phyloP scores from a whole-genome alignment of 2,888 invertebrate species.

The Pseudanteris insignis region DNA sequence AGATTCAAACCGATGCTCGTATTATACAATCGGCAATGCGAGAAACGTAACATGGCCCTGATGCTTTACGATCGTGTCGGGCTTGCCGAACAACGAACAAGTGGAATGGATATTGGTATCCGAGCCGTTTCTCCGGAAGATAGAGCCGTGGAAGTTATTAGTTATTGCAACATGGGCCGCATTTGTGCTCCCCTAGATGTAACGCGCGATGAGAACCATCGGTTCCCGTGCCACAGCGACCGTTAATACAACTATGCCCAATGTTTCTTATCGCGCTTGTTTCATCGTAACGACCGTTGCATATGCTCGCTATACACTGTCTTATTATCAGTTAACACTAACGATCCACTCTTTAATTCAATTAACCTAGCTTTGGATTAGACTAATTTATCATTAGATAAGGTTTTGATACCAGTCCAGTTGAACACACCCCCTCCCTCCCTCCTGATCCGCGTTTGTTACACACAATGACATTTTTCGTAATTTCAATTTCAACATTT shows the following conservation, averaged over 20 bases:
- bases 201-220: constrained; percentile 28
- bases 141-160: constrained; percentile 38
- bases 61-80: constrained; percentile 32
- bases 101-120: constrained; percentile 21
- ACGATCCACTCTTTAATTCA: constrained; percentile 38
- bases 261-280: constrained; percentile 23
- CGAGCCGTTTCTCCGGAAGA: constrained; percentile 33
- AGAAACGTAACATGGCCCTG: constrained; percentile 21
- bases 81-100: constrained; percentile 35
- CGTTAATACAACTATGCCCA: constrained; percentile 20
- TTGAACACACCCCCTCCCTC: background rate
- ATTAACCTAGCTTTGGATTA: constrained; percentile 18
- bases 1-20: constrained; percentile 2
- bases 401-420: constrained; percentile 8
- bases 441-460: too few relatives aligned
- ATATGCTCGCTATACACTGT: constrained; percentile 31
- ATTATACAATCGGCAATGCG: constrained; percentile 30
- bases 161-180: constrained; percentile 36
- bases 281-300: constrained; percentile 39
- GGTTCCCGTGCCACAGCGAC: constrained; percentile 18
- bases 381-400: constrained; percentile 13
- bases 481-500: background rate
- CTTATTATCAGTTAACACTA: constrained; percentile 42
- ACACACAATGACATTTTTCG: too few relatives aligned
- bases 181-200: constrained; percentile 21